These are phyloP conservation scores for Chaetorhynchus papuensis DNA, from an alignment of 2,113 vertebrate species.

Conservation along the genomic window DNA sequence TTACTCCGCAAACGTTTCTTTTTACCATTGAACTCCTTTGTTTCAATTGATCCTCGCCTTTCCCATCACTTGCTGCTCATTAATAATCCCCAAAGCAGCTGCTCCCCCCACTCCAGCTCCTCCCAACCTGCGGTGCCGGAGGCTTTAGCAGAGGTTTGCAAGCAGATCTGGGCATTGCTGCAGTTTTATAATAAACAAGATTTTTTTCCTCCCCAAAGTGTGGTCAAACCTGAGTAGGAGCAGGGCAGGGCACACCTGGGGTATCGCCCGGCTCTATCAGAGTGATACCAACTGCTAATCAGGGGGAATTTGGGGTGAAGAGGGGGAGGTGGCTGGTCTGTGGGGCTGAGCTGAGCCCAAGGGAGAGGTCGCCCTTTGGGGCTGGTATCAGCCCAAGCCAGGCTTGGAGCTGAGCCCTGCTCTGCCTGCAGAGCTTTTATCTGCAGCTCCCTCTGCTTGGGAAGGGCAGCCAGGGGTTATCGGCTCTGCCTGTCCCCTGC, in stretches of 20 bases:
- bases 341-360: neutral
- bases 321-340: rapidly evolving
- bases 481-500: neutral
- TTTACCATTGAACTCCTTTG: slow-evolving; percentile 64
- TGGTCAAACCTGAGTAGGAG: neutral
- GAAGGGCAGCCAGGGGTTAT: slow-evolving; percentile 21
- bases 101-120: slow-evolving; percentile 29
- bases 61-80: slow-evolving; percentile 63
- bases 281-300: neutral
- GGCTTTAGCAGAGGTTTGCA: neutral
- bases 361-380: neutral
- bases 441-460: neutral
- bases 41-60: slow-evolving; percentile 66
- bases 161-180: neutral
- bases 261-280: neutral
- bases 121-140: neutral
- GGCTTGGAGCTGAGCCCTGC: slow-evolving; percentile 1
- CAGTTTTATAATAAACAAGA: neutral
- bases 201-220: neutral
- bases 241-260: neutral
- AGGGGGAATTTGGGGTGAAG: neutral
- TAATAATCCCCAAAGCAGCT: slow-evolving; percentile 69
- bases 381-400: slow-evolving; percentile 15
- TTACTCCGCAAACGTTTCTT: slow-evolving; percentile 52
- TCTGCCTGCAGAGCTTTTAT: neutral